Evolutionary conservation across 2,888 invertebrate genomes (phyloP).

Genomic region (Cheilosia grossa): DNA sequence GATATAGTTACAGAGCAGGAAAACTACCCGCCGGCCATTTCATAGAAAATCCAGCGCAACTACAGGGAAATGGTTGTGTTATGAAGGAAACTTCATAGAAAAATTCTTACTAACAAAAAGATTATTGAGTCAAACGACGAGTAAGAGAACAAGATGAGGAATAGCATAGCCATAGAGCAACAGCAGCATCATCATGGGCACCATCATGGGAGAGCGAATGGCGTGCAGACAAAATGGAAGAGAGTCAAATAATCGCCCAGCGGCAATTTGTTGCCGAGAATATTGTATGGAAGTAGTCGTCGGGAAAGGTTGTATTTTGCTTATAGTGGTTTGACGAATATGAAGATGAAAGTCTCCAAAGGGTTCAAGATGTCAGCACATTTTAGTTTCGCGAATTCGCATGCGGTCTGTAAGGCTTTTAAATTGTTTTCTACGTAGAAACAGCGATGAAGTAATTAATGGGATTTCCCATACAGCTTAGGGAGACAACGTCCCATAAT

Average conservation of each 20-base stretch:
- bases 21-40: slow-evolving; percentile 64
- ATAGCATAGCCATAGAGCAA: slow-evolving; percentile 9
- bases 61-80: slow-evolving; percentile 68
- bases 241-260: slow-evolving; percentile 69
- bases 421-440: no score
- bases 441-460: no score
- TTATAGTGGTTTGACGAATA: slow-evolving; percentile 53
- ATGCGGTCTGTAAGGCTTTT: not conserved
- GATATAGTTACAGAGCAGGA: slow-evolving; percentile 69
- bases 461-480: no score
- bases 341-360: slow-evolving; percentile 24
- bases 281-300: slow-evolving; percentile 54
- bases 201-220: slow-evolving; percentile 44
- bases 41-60: slow-evolving; percentile 71
- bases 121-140: slow-evolving; percentile 69
- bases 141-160: slow-evolving; percentile 49
- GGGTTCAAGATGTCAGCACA: slow-evolving; percentile 55
- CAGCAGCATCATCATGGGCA: slow-evolving; percentile 13
- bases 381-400: slow-evolving; percentile 6
- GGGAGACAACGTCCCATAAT: no score
- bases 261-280: slow-evolving; percentile 66
- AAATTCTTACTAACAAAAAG: slow-evolving; percentile 73
- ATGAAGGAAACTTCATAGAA: slow-evolving; percentile 74
- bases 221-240: slow-evolving; percentile 66
- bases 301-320: slow-evolving; percentile 54